A percentile compares a stretch with the other conserved stretches of the same genome.
phyloP scores from a whole-genome alignment of 2,797 vertebrate species.

The Lophotriccus pileatus region DNA sequence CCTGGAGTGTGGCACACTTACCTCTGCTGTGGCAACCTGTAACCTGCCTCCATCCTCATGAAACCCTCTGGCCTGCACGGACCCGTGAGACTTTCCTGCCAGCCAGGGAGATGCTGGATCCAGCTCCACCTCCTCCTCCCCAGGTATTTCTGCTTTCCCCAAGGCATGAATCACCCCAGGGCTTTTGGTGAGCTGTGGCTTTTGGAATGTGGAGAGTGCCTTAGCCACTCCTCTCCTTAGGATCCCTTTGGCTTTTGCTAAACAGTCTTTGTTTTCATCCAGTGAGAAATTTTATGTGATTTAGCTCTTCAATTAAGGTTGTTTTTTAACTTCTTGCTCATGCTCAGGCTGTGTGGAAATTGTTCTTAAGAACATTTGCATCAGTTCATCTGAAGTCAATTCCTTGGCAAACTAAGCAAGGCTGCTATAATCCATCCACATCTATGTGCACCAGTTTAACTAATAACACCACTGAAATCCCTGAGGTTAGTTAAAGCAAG shows the following conservation, averaged over 20 bases:
- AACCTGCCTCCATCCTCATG: background rate
- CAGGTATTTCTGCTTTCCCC: background rate
- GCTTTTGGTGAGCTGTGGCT: background rate
- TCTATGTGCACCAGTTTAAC: background rate
- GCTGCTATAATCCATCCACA: background rate
- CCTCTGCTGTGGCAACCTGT: background rate
- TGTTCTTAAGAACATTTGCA: background rate
- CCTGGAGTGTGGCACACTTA: background rate
- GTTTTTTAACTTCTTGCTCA: background rate
- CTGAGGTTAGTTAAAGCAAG: background rate
- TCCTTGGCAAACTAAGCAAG: background rate
- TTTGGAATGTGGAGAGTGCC: background rate
- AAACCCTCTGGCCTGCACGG: background rate
- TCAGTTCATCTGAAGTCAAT: background rate
- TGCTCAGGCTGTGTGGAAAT: background rate
- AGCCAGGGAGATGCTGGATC: background rate
- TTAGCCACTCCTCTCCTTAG: background rate
- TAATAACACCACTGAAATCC: background rate
- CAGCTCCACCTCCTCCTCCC: fast-evolving
- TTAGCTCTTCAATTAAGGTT: background rate
- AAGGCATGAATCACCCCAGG: background rate
- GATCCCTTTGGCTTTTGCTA: background rate
- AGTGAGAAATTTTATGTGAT: background rate
- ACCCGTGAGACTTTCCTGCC: background rate
- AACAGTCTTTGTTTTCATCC: background rate